These are phyloP conservation scores for Drosophila rubida DNA, from an alignment of 2,888 invertebrate genomes.

Conservation along the genomic window DNA sequence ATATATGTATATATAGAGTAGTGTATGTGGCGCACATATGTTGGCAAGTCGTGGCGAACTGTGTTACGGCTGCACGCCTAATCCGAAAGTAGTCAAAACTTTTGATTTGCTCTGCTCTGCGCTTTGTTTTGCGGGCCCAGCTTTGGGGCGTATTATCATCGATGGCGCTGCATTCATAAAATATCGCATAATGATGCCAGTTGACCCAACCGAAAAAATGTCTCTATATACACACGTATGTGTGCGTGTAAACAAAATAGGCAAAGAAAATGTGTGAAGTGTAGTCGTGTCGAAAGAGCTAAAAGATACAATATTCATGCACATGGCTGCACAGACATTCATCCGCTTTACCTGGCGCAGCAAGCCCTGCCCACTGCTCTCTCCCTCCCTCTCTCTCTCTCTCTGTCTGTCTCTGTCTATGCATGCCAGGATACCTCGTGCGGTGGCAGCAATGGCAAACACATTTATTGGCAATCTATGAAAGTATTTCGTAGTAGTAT, in stretches of 20 bases:
- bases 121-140: conserved; percentile 9
- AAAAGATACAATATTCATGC: conserved; percentile 39
- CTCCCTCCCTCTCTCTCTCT: too few relatives aligned
- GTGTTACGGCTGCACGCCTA: conserved; percentile 27
- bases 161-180: conserved; percentile 18
- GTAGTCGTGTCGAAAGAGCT: conserved; percentile 30
- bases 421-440: too few relatives aligned
- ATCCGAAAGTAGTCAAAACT: conserved; percentile 45
- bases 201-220: background rate
- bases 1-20: conserved; percentile 6
- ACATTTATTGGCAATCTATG: too few relatives aligned
- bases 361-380: too few relatives aligned
- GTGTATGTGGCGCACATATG: background rate
- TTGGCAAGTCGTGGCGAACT: conserved; percentile 22
- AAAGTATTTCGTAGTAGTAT: too few relatives aligned
- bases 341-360: conserved; percentile 48
- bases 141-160: background rate
- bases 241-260: background rate
- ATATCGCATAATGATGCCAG: conserved; percentile 10
- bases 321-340: conserved; percentile 26
- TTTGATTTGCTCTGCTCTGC: conserved; percentile 40
- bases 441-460: too few relatives aligned
- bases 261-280: background rate
- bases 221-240: too few relatives aligned
- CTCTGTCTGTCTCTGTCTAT: too few relatives aligned